phyloP scores from a whole-genome alignment of 2,888 invertebrate species.

The Hirtodrosophila cameraria region DNA sequence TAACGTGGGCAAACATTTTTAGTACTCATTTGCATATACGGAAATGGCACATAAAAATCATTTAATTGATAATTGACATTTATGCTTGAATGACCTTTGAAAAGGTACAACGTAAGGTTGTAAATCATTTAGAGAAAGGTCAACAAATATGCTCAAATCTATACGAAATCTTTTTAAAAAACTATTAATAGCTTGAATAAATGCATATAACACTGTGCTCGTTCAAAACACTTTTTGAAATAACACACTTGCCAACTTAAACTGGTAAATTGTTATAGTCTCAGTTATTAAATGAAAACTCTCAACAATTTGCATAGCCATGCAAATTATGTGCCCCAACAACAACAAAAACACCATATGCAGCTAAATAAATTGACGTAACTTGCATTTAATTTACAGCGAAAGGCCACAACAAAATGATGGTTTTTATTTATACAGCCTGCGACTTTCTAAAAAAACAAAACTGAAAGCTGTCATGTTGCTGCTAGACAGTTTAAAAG shows the following conservation, averaged over 20 bases:
- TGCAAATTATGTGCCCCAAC: slow-evolving; percentile 49
- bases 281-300: slow-evolving; percentile 57
- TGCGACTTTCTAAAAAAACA: slow-evolving; percentile 61
- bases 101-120: slow-evolving; percentile 26
- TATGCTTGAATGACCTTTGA: slow-evolving; percentile 42
- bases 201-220: neutral
- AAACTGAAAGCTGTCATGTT: slow-evolving; percentile 56
- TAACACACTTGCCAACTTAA: neutral
- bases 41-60: slow-evolving; percentile 38
- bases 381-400: slow-evolving; percentile 54
- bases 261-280: slow-evolving; percentile 25
- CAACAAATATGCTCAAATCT: neutral
- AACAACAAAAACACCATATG: slow-evolving; percentile 29
- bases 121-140: neutral
- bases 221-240: slow-evolving; percentile 1
- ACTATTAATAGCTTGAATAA: neutral
- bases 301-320: slow-evolving; percentile 56
- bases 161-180: neutral
- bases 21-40: slow-evolving; percentile 39
- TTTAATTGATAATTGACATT: slow-evolving; percentile 43
- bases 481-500: slow-evolving; percentile 16
- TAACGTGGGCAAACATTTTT: slow-evolving; percentile 20
- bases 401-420: slow-evolving; percentile 54
- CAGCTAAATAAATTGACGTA: slow-evolving; percentile 50
- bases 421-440: slow-evolving; percentile 10